These are phyloP conservation scores for Sciurus vulgaris DNA, from an alignment of 2,797 vertebrate species.

Conservation along the genomic window DNA sequence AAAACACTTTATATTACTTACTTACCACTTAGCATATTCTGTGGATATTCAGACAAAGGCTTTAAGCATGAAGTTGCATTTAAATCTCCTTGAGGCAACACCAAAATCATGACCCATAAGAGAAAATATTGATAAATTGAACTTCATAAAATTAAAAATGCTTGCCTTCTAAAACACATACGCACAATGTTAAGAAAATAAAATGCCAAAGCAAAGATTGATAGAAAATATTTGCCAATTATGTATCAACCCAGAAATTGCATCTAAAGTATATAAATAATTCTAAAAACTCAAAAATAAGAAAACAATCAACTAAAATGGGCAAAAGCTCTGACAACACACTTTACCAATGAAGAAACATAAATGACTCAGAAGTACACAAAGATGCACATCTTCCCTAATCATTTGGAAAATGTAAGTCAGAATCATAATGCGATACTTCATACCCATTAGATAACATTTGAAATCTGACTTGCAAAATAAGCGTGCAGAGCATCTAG, in stretches of 20 bases:
- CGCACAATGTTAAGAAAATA: not conserved
- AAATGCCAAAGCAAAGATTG: not conserved
- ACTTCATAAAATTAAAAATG: conserved; percentile 42
- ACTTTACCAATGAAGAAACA: not conserved
- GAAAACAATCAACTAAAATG: not conserved
- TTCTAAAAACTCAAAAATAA: conserved; percentile 7
- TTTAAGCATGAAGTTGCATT: not conserved
- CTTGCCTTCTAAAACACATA: not conserved
- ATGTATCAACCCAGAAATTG: not conserved
- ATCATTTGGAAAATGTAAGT: not conserved
- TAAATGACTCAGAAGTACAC: not conserved
- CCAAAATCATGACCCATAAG: not conserved
- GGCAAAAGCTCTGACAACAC: not conserved
- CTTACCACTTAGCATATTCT: not conserved
- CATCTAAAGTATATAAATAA: not conserved
- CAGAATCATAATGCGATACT: not conserved
- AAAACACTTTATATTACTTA: not conserved
- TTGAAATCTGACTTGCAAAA: not conserved
- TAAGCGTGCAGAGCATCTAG: not conserved
- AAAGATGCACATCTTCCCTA: not conserved
- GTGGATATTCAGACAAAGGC: not conserved
- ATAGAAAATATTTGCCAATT: not conserved
- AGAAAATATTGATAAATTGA: conserved; percentile 29
- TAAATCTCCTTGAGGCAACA: conserved; percentile 49
- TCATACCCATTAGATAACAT: not conserved